Base-by-base conservation (phyloP, 2,113 vertebrate genomes). In the Ciconia boyciana region DNA sequence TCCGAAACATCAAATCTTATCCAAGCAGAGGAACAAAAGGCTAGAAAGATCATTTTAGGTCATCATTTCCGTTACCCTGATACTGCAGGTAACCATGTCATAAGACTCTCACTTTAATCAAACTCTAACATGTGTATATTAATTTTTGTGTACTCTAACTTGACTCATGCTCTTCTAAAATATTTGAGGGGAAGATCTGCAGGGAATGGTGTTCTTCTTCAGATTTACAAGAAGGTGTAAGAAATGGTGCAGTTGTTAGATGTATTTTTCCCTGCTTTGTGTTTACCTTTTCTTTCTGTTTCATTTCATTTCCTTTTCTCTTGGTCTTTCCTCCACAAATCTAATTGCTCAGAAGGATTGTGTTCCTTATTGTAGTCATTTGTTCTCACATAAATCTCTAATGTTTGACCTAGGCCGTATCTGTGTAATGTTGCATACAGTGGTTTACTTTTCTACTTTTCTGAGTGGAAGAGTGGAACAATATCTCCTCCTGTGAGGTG, bases 51-150 rank as follows among this genome's bases (percentile, higher is more conserved):
- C 18, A 52, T 41, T 94, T 86, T 44, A 58, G 3, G 22, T 64
- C 1, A 2, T 39, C 1, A 54, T 61, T 94, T 72, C 39, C 31
- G 31, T 58, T 49, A 68, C 7, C 5, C 5, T 61, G 26, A 5
- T 49, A 29, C 28, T 43, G 10, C 19, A 54, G 11, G 32, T 62
- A 55, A 55, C 10, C 6, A 10, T 0, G 1, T 20, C 5, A 12
- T 11, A 26, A 46, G 43, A 58, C 6, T 32, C 6, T 46, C 18
- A 11, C 9, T 70, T 80, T 54, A 77, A 60, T 60, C 29, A 52
- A 70, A 75, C 4, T 65, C 24, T 39, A n/a, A 9, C 4, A 32
- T 4, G 11, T 9, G 3, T 13, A 4, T 52, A 46, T 29, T 49
- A 51, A 16, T 51, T 77, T 77, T 66, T 78, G 2, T 58, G 7